Evolutionary conservation across 2,113 vertebrate species (phyloP), one percentile per base, ranked within the genome.

Genomic region (Pterocles orientalis): DNA sequence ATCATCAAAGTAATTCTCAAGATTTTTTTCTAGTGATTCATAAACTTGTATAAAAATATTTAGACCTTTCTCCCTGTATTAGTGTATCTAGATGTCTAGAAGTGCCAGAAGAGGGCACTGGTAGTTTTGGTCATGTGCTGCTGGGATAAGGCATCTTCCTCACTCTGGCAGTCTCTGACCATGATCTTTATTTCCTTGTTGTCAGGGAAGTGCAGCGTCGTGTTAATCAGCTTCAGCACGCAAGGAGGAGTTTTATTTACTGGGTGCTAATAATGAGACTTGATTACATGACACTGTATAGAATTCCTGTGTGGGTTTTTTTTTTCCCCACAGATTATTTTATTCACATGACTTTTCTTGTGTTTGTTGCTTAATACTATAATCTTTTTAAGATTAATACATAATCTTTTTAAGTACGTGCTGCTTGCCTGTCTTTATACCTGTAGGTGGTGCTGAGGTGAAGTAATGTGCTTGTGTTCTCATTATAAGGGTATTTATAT

Each of bases 401-500:
- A 2, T 19, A 9, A 33, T 16, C 1, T 39, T 23, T 89, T 79
- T 14, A 41, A 56, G 14, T 7, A 33, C 0, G 0, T 51, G 36
- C 61, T 94, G 81, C 41, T 80, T 43, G 14, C 17, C 2, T 75
- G 48, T 69, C 34, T 86, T 68, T 68, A 16, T 36, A 36, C 56
- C 69, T 28, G 4, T 58, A 82, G 81, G 68, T 88, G 89, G 51
- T 95, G 51, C 57, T 84, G 83, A 48, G 86, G 84, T 95, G 92
- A 90, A 72, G 57, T 82, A 2, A 7, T 50, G 39, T 51, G 28
- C 61, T 62, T 70, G 53, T 39, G 45, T 71, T 71, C 85, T 48
- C 41, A 18, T 83, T 57, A 14, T 95, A 86, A 97, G 97, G 97
- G 96, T 98, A 97, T 98, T 98, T 97, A 98, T 98, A 97, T 98